These are phyloP conservation scores for Rhabdornis inornatus DNA, from an alignment of 2,113 vertebrate genomes.

Conservation along the genomic window DNA sequence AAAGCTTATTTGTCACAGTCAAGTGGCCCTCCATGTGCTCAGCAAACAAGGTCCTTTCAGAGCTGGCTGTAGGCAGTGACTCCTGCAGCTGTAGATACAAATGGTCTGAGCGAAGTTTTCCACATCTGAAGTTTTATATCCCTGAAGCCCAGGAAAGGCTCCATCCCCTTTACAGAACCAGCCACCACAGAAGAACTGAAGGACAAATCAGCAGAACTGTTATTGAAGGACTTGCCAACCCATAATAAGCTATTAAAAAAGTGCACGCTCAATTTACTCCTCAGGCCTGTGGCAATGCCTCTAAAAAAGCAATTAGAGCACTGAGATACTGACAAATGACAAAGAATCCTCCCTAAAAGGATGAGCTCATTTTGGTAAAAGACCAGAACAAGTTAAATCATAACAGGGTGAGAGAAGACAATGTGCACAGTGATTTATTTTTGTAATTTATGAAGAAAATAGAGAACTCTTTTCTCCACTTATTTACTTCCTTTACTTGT, in stretches of 20 bases:
- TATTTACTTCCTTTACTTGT: neutral
- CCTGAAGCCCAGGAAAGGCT: neutral
- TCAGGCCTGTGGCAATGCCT: neutral
- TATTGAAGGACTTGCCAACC: neutral
- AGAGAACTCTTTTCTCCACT: neutral
- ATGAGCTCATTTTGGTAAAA: neutral
- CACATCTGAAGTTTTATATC: neutral
- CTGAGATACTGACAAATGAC: neutral
- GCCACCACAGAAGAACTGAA: neutral
- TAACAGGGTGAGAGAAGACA: neutral
- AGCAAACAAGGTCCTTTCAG: neutral
- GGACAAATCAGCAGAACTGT: neutral
- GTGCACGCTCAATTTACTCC: neutral
- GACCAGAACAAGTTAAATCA: neutral
- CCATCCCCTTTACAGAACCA: neutral
- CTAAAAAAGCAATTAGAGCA: neutral
- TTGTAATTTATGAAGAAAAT: neutral
- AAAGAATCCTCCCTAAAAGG: neutral
- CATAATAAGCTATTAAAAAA: neutral
- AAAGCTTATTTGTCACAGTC: neutral
- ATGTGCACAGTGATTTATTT: neutral
- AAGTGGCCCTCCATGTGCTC: neutral
- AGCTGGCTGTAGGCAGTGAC: neutral
- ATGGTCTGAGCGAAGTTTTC: neutral
- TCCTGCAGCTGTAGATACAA: neutral